Base-by-base conservation (phyloP, 2,888 invertebrate species). In the Tetragonisca angustula region DNA sequence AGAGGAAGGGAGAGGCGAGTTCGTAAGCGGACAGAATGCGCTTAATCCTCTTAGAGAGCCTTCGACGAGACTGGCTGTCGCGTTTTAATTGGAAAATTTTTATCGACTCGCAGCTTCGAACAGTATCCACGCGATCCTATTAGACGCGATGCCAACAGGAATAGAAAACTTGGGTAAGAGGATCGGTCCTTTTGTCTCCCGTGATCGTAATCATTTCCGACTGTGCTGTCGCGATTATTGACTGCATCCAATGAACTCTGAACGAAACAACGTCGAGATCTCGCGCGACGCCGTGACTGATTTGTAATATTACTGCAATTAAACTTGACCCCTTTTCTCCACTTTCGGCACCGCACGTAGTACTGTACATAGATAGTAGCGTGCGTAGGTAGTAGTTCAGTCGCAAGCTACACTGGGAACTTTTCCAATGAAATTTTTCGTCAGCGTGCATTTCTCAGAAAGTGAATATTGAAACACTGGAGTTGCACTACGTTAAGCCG, bases 11-110 rank as follows among this genome's bases (percentile, higher is more conserved):
- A 64, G 71, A 62, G 64, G 49, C 2, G 52, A 72, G 54, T 49
- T 65, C 32, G 2, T 17, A 49, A 27, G 19, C 13, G 17, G 65
- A 2, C 36, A 15, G 65, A 50, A 67, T 32, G 71, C 79, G 56
- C 54, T 76, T 87, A 61, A 87, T 86, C 86, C 79, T 85, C 79
- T 84, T 83, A 84, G 49, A 65, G 36, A 62, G 75, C 64, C 75
- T 59, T 24, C 54, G 64, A 61, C 43, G 5, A 49, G 15, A 50
- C 68, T 59, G 74, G 4, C 4, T 43, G 43, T 73, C 67, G 59
- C 80, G 69, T 76, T 88, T 82, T 86, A 88, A 88, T 88, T 86
- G 79, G 71, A 84, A 86, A 83, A 86, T 83, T 83, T 76, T 79
- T 79, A 83, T 74, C 71, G 52, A 21, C 32, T 15, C 17, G 56